Percentiles rank a stretch among this genome's conserved stretches.
These are phyloP conservation scores for Lepeophtheirus nordmannii DNA, from an alignment of 2,888 invertebrate species.

Conservation along the genomic window DNA sequence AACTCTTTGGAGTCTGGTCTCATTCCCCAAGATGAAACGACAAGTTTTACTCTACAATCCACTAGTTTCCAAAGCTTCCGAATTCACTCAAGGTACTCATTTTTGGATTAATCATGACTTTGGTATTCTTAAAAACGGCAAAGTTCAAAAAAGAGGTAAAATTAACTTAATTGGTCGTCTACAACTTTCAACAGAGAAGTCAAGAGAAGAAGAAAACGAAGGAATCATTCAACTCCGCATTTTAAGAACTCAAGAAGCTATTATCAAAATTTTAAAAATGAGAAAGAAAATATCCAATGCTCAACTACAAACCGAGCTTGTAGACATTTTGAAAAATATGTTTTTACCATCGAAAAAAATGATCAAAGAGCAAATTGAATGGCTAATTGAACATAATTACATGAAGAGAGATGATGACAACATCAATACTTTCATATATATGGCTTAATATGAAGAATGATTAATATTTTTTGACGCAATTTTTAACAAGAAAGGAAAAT, in stretches of 20 bases:
- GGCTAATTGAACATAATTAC: constrained; percentile 97
- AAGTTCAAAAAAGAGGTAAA: constrained; percentile 83
- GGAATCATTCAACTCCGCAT: constrained; percentile 93
- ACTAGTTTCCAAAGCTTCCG: constrained; percentile 68
- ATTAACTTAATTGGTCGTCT: constrained; percentile 88
- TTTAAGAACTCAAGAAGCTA: constrained; percentile 78
- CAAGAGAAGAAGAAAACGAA: constrained; percentile 93
- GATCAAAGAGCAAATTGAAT: constrained; percentile 98
- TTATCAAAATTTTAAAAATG: constrained; percentile 98
- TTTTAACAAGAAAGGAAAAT: no score
- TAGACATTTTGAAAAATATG: constrained; percentile 97
- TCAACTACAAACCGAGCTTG: constrained; percentile 77
- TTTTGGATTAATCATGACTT: constrained; percentile 98
- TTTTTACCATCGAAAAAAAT: constrained; percentile 97
- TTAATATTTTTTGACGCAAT: not conserved
- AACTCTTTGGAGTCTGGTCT: constrained; percentile 83
- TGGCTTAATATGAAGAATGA: constrained; percentile 48
- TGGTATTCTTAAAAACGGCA: constrained; percentile 78
- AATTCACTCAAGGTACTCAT: constrained; percentile 74
- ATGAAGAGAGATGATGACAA: constrained; percentile 91
- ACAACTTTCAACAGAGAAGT: constrained; percentile 83
- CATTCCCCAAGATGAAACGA: constrained; percentile 85
- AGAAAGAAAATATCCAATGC: constrained; percentile 84
- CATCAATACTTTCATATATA: constrained; percentile 93
- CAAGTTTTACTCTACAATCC: constrained; percentile 65